These are phyloP conservation scores for Pterocles burchelli DNA, from an alignment of 2,113 vertebrate genomes.

Conservation along the genomic window DNA sequence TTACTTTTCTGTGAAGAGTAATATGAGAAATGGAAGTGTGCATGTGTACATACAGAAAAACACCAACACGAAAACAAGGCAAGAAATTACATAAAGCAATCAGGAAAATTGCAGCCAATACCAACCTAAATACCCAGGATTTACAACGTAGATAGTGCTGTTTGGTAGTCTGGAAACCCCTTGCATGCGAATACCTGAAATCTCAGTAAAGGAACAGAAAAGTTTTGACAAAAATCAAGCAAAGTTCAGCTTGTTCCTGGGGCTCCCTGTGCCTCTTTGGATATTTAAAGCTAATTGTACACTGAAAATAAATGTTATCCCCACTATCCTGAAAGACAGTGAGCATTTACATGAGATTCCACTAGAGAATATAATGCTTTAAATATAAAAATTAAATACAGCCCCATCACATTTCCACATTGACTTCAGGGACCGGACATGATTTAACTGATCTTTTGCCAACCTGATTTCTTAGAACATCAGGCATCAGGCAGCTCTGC, in stretches of 20 bases:
- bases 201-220: constrained; percentile 73
- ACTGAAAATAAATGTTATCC: background rate
- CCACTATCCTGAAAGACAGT: background rate
- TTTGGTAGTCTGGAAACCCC: constrained; percentile 92
- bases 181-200: constrained; percentile 87
- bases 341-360: background rate
- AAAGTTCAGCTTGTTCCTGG: background rate
- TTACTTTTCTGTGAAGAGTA: background rate
- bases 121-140: constrained; percentile 90
- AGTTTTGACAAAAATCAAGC: background rate
- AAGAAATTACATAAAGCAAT: background rate
- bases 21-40: fast-evolving
- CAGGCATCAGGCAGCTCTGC: background rate
- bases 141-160: constrained; percentile 91
- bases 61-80: background rate
- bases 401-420: background rate
- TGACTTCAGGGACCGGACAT: background rate
- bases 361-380: background rate
- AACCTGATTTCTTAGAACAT: background rate
- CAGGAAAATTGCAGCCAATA: background rate
- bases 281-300: background rate
- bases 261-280: background rate
- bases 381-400: background rate
- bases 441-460: background rate
- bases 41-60: background rate